Evolutionary conservation across 64 coral and sea anemone species (phyloP).

Genomic region (Stichodactyla mertensii): DNA sequence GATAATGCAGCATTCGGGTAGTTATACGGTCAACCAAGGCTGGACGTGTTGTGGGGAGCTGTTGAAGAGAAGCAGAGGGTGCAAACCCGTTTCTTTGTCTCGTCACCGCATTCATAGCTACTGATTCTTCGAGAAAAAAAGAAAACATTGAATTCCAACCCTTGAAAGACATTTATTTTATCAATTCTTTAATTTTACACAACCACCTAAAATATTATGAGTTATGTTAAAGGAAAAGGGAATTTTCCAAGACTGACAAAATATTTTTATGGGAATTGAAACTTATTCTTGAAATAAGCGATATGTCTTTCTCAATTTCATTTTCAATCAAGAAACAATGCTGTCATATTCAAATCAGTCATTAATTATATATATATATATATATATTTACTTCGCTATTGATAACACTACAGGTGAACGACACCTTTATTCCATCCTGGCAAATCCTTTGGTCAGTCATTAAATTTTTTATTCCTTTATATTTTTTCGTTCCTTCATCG

Average conservation of each 20-base stretch:
- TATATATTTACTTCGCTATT: background rate
- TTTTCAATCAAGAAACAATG: background rate
- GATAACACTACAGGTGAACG: background rate
- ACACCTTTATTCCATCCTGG: background rate
- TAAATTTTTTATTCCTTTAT: background rate
- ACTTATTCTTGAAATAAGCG: background rate
- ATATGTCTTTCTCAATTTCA: background rate
- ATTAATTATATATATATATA: too few relatives aligned
- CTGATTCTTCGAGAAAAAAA: background rate
- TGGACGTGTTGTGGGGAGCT: constrained; percentile 93
- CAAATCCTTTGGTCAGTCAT: background rate
- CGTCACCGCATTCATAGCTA: constrained; percentile 56
- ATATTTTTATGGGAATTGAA: too few relatives aligned
- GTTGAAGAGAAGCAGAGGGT: constrained; percentile 78
- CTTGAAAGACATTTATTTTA: background rate
- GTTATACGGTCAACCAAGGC: constrained; percentile 61
- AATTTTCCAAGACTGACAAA: too few relatives aligned
- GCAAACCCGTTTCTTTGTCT: constrained; percentile 65
- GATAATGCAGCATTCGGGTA: constrained; percentile 72
- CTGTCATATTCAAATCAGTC: background rate
- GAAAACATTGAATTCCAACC: background rate
- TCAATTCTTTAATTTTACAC: background rate
- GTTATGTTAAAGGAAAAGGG: too few relatives aligned
- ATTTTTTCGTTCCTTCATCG: background rate
- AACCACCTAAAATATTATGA: too few relatives aligned